Conservation (phyloP, 2,888 invertebrate genomes). For the Drosophila paramelanica region DNA sequence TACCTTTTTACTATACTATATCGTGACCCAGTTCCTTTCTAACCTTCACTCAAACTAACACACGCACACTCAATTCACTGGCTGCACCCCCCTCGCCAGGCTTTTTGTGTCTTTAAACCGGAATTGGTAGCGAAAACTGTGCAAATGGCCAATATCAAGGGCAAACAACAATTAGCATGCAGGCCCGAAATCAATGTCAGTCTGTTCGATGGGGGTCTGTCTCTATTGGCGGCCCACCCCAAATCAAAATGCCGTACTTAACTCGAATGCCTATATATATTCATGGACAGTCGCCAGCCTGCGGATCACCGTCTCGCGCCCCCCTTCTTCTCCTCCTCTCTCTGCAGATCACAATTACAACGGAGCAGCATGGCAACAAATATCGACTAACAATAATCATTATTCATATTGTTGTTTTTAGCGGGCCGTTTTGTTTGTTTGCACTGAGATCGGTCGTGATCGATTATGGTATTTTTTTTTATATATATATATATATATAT, state of each 20-base stretch:
- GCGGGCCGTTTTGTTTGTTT: slow-evolving; percentile 52
- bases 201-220: slow-evolving; percentile 1
- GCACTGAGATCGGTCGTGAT: slow-evolving; percentile 69
- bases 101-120: slow-evolving; percentile 36
- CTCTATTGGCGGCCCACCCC: slow-evolving; percentile 18
- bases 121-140: slow-evolving; percentile 38
- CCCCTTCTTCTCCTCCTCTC: background rate
- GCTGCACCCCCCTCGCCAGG: slow-evolving; percentile 4
- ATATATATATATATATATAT: slow-evolving; percentile 6
- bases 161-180: slow-evolving; percentile 37
- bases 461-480: slow-evolving; percentile 55
- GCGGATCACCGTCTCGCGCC: background rate
- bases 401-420: slow-evolving; percentile 46
- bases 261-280: no score
- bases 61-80: slow-evolving; percentile 9
- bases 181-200: slow-evolving; percentile 25
- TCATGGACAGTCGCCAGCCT: slow-evolving; percentile 5
- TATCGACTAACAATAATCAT: slow-evolving; percentile 44
- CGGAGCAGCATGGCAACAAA: slow-evolving; percentile 6
- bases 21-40: slow-evolving; percentile 49
- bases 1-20: background rate
- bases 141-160: slow-evolving; percentile 61
- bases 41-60: slow-evolving; percentile 28
- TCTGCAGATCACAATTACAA: slow-evolving; percentile 5
- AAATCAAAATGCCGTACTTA: slow-evolving; percentile 15